Evolutionary conservation across 2,113 vertebrate genomes (phyloP), one percentile per base, ranked within the genome.

Genomic region (Myotis davidii): DNA sequence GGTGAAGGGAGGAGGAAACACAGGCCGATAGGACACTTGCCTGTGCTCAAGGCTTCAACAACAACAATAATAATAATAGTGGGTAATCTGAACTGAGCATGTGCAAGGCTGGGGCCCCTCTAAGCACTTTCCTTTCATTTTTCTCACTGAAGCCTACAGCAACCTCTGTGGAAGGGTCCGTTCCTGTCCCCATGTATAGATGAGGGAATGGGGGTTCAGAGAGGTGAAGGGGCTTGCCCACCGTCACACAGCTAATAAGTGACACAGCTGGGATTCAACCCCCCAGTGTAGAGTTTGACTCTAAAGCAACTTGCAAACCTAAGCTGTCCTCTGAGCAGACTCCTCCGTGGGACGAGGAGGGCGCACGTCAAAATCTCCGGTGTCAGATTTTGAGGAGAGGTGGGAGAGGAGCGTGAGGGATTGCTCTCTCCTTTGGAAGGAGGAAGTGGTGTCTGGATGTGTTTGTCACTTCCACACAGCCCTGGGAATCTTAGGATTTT

Each of bases 21-120:
- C 20, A 4, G 42, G 50, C 64, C 20, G 21, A 0, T 3, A 4
- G n/a, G 14, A 34, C 4, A 5, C 29, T 6, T 29, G 1, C 9
- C 61, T 50, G 37, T 25, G 13, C 48, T 32, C n/a, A 5, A 32
- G 61, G 12, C 11, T 42, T 34, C 32, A 21, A 12, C 29, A 34
- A 12, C 12, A 20, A 8, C 27, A 25, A 6, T 9, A 21, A 25
- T 9, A 21, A 25, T 10, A 17, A 7, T 3, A 6, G 29, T 2
- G 27, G n/a, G n/a, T 48, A 16, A 27, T 32, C 13, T 56, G 23
- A 9, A 50, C 0, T 8, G 65, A 7, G 32, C 32, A 9, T 6
- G 18, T 10, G 7, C 32, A 17, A 34, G 76, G 21, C 20, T 4
- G 39, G 25, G 34, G 56, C 7, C 7, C 21, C 59, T 10, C 18